Evolutionary conservation across 2,888 invertebrate genomes (phyloP).

Genomic region (Esperia sulphurella): DNA sequence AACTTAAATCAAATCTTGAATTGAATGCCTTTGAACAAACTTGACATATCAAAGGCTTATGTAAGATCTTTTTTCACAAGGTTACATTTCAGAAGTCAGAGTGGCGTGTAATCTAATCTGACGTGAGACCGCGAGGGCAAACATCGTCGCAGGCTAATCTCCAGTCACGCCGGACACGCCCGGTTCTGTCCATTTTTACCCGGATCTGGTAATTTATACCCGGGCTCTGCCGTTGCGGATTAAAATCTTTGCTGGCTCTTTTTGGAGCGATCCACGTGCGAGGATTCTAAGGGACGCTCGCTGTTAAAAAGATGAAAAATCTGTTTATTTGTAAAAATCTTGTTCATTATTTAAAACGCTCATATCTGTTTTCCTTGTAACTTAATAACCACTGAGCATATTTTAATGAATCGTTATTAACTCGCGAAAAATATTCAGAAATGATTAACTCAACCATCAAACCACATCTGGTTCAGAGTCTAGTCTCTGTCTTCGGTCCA

Average conservation of each 20-base stretch:
- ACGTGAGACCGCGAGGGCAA: constrained; percentile 6
- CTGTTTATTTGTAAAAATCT: no score
- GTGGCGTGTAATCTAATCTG: not conserved
- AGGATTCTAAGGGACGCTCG: not conserved
- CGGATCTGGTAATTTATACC: constrained; percentile 29
- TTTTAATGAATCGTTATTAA: no score
- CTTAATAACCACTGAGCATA: no score
- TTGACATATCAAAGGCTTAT: no score
- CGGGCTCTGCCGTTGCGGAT: constrained; percentile 23
- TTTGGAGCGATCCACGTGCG: constrained; percentile 12
- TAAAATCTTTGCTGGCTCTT: constrained; percentile 20
- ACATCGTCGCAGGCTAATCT: constrained; percentile 9
- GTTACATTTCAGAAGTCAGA: not conserved
- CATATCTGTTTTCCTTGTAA: no score
- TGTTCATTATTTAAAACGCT: no score
- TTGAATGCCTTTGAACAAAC: no score
- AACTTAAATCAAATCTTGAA: no score
- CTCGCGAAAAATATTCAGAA: no score
- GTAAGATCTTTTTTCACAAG: not conserved
- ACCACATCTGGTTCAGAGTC: no score
- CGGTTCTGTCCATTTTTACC: constrained; percentile 24
- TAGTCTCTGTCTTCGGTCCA: no score
- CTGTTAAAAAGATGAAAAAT: not conserved
- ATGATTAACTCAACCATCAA: no score
- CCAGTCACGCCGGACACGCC: constrained; percentile 7